Base-by-base conservation (phyloP, 2,113 vertebrate genomes). In the Neodon shergylaensis region DNA sequence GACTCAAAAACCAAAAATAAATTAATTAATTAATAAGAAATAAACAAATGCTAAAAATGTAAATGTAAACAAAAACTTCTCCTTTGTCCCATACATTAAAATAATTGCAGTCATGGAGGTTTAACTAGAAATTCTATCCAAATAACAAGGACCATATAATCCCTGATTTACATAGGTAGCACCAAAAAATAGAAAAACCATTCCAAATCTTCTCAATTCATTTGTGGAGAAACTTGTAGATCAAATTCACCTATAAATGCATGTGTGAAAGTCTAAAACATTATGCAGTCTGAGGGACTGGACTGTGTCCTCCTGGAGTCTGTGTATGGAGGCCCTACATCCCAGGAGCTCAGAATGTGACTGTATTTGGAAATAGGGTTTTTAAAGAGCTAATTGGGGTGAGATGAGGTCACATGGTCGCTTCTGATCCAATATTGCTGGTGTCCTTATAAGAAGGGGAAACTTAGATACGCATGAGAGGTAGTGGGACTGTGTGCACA, bases 41-140 rank as follows among this genome's bases (percentile, higher is more conserved):
- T 76, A 28, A 47, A 87, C 14, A 77, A 87, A 74, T 28, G 72
- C 33, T 65, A 77, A 88, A 63, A 84, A 66, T 33, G 22, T 11
- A 93, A 88, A 91, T 91, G 77, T n/a, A 84, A 66, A 73, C 88
- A 47, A 91, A 76, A 72, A 9, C 12, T 63, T 3, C 13, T 54
- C 5, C 17, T 92, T 76, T 65, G 42, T 22, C 14, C 0, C 11
- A 42, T 54, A 42, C 11, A 36, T 79, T 65, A 65, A 89, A 92
- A 36, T 61, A 66, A 21, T 49, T 33, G 31, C 24, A 72, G 63
- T 94, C 31, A 58, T 12, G 39, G 47, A 74, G 26, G 14, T 81
- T 84, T 90, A 74, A n/a, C 54, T 89, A 72, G 84, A 94, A 89
- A 70, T 78, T 84, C 28, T 92, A 77, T 21, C 54, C 78, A 26